Evolutionary conservation across 2,113 vertebrate genomes (phyloP), one percentile per base, ranked within the genome.

Genomic region (Hassar affinis): DNA sequence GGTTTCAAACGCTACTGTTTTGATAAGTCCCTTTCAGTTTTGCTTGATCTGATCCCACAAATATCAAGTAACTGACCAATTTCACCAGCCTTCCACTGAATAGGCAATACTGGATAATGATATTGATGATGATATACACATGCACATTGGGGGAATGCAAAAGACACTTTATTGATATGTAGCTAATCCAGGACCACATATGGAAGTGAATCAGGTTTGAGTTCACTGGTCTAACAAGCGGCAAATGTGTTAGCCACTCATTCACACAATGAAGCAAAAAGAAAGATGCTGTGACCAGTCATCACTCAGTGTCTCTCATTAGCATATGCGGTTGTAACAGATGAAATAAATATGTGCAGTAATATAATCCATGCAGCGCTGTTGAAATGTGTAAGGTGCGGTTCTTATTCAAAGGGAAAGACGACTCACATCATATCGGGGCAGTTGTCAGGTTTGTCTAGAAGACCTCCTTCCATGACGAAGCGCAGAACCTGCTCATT

Each of bases 401-500:
- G 35, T 42, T 64, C 61, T 17, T 20, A 33, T n/a, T n/a, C n/a
- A n/a, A 6, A 72, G 8, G 25, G 8, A 20, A 74, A 25, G 20
- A n/a, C 25, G 20, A 93, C 94, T 94, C 78, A 99, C 98, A 99
- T 93, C 97, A 98, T 98, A 91, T 99, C 98, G 0, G 97, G 96
- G 87, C 98, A 99, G 87, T 98, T 98, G 92, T 99, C 97, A 0
- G 98, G 97, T 87, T 99, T 98, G 68, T 99, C 98, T 94, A 99
- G 92, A 84, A 99, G 95, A 52, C 97, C 97, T 5, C 98, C 98
- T 80, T 99, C 98, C 97, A 99, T 99, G 90, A 99, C 98, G 0
- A 99, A 99, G 85, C 97, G 97, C 77, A 99, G 95, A 84, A 99
- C 98, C 91, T 99, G 98, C 83, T 99, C 98, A 1, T 99, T 99